Evolutionary conservation across 2,113 vertebrate genomes (phyloP).

Genomic region (Chionis minor): DNA sequence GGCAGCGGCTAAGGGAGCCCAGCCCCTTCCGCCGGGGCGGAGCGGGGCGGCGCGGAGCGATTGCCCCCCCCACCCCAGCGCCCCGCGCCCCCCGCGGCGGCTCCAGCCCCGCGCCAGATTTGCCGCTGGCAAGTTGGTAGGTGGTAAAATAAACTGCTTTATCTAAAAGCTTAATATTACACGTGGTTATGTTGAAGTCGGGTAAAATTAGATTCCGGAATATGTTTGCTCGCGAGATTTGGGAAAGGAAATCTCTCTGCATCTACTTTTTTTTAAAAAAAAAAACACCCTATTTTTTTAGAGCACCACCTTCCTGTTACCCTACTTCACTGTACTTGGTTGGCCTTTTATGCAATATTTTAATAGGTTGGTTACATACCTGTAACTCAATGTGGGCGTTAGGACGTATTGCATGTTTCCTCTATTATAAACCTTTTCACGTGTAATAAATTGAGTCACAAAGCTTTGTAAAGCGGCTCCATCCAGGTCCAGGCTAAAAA

Average conservation of each 20-base stretch:
- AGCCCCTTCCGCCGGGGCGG: background rate
- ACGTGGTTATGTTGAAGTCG: rapidly evolving
- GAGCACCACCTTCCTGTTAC: background rate
- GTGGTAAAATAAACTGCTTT: rapidly evolving
- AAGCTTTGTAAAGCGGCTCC: background rate
- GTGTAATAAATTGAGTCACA: background rate
- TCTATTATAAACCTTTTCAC: background rate
- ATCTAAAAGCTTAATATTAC: rapidly evolving
- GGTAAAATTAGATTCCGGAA: background rate
- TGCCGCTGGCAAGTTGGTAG: rapidly evolving
- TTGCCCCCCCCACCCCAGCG: background rate
- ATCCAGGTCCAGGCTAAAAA: background rate
- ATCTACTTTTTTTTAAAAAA: rapidly evolving
- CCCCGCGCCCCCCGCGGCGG: too few species aligned
- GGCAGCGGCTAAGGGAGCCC: background rate
- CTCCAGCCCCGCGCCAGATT: background rate
- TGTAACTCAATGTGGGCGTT: rapidly evolving
- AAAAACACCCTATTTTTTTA: too few species aligned
- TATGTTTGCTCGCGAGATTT: background rate
- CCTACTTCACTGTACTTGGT: rapidly evolving
- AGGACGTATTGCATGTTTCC: rapidly evolving
- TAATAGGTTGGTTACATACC: background rate
- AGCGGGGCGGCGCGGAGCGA: background rate
- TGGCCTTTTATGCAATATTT: background rate
- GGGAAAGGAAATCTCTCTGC: background rate